Percentiles rank a stretch among this genome's conserved stretches.
phyloP scores from a whole-genome alignment of 1,140 invertebrate species.

The Diorhabda elongata region DNA sequence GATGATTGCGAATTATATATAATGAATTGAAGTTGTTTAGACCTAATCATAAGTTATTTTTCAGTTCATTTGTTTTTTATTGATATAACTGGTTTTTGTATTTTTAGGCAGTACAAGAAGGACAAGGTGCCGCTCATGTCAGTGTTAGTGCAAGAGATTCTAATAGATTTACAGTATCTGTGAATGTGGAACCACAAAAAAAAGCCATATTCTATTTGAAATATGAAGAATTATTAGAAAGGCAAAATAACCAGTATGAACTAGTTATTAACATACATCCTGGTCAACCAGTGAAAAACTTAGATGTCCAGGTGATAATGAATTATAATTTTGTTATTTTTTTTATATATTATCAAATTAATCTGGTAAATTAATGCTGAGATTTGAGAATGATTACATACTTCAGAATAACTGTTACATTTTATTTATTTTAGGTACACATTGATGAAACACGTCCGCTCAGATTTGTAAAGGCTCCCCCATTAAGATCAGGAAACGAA shows the following conservation, averaged over 20 bases:
- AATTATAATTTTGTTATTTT: slow-evolving; percentile 35
- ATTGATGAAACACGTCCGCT: slow-evolving; percentile 57
- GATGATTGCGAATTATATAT: too few relatives aligned
- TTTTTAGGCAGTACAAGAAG: slow-evolving; percentile 54
- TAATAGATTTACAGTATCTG: slow-evolving; percentile 59
- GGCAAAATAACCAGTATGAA: slow-evolving; percentile 57
- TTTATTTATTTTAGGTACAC: slow-evolving; percentile 48
- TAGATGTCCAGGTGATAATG: slow-evolving; percentile 47
- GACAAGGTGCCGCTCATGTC: slow-evolving; percentile 58
- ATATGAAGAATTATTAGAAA: slow-evolving; percentile 60
- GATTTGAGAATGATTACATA: too few relatives aligned
- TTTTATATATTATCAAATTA: not conserved
- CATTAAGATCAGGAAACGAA: slow-evolving; percentile 54
- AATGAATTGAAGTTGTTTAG: too few relatives aligned
- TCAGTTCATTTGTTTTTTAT: too few relatives aligned
- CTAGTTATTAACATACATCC: slow-evolving; percentile 60
- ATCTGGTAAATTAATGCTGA: too few relatives aligned
- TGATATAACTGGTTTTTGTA: not conserved
- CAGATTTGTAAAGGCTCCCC: slow-evolving; percentile 53
- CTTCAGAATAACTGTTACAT: not conserved
- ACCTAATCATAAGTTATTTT: too few relatives aligned
- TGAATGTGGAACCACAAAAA: slow-evolving; percentile 57
- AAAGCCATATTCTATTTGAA: slow-evolving; percentile 60
- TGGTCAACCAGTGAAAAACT: slow-evolving; percentile 52
- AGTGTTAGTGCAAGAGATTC: slow-evolving; percentile 58